Percentiles rank a stretch among this genome's conserved stretches.
Evolutionary conservation across 2,888 invertebrate genomes (phyloP).

Genomic region (Oscheius sp.): DNA sequence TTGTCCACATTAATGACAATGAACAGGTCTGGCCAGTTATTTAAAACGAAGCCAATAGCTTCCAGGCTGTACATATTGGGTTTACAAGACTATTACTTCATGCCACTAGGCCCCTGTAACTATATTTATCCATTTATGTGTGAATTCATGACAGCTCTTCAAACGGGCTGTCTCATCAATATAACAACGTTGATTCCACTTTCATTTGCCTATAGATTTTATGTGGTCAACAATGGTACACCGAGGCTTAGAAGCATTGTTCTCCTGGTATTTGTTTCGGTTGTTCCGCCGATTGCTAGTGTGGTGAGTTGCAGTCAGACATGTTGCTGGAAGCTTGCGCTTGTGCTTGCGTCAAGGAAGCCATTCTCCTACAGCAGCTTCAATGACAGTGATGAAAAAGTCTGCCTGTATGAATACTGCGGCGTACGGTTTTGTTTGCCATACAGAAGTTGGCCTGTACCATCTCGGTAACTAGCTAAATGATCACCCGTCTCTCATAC

Average conservation of each 20-base stretch:
- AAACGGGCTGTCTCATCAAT: conserved; percentile 12
- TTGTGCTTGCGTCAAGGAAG: too few relatives aligned
- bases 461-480: too few relatives aligned
- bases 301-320: neutral
- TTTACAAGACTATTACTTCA: neutral
- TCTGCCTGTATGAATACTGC: too few relatives aligned
- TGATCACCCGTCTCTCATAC: too few relatives aligned
- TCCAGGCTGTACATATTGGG: neutral
- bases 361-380: too few relatives aligned
- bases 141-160: neutral
- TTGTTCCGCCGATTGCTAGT: conserved; percentile 6
- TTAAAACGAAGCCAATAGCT: neutral
- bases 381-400: too few relatives aligned
- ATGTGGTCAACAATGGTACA: conserved; percentile 5
- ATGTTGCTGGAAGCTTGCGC: too few relatives aligned
- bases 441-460: too few relatives aligned
- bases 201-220: conserved; percentile 12
- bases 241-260: conserved; percentile 14
- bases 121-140: neutral
- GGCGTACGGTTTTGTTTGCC: too few relatives aligned
- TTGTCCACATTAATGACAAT: neutral
- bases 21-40: neutral
- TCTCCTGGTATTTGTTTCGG: neutral
- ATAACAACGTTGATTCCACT: conserved; percentile 23
- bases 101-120: conserved; percentile 18